phyloP scores from a whole-genome alignment of 2,113 vertebrate genomes.

The Grantiella picta region DNA sequence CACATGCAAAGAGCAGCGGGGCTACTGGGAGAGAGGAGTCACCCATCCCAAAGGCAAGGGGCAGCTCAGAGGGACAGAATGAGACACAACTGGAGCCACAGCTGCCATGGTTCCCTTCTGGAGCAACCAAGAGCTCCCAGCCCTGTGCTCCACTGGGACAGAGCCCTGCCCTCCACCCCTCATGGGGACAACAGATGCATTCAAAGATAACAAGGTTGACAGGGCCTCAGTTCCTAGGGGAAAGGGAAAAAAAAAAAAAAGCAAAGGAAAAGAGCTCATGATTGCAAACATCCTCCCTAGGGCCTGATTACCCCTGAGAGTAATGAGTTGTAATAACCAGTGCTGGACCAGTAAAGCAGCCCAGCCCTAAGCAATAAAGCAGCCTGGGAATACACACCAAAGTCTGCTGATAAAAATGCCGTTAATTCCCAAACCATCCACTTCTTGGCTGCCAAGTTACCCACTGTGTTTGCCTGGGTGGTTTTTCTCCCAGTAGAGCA shows the following conservation, averaged over 20 bases:
- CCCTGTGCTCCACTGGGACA: background rate
- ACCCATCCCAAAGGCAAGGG: background rate
- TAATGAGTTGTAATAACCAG: background rate
- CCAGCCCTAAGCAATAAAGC: background rate
- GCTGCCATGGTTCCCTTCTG: background rate
- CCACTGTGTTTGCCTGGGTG: background rate
- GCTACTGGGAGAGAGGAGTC: background rate
- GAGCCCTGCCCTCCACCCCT: background rate
- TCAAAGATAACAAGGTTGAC: background rate
- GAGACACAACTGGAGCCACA: rapidly evolving
- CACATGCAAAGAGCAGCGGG: background rate
- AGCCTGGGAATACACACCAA: background rate
- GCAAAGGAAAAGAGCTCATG: background rate
- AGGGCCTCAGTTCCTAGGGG: background rate
- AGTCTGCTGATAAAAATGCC: background rate
- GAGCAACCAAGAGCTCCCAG: rapidly evolving
- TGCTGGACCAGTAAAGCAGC: background rate
- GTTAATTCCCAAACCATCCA: background rate
- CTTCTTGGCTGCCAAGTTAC: background rate
- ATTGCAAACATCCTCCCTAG: background rate
- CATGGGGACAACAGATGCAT: rapidly evolving
- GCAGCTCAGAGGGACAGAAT: background rate
- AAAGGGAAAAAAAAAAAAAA: background rate
- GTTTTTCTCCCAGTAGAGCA: background rate
- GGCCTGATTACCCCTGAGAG: background rate